These are phyloP conservation scores for Phataginus tetradactyla DNA, from an alignment of 2,797 vertebrate species.

Conservation along the genomic window DNA sequence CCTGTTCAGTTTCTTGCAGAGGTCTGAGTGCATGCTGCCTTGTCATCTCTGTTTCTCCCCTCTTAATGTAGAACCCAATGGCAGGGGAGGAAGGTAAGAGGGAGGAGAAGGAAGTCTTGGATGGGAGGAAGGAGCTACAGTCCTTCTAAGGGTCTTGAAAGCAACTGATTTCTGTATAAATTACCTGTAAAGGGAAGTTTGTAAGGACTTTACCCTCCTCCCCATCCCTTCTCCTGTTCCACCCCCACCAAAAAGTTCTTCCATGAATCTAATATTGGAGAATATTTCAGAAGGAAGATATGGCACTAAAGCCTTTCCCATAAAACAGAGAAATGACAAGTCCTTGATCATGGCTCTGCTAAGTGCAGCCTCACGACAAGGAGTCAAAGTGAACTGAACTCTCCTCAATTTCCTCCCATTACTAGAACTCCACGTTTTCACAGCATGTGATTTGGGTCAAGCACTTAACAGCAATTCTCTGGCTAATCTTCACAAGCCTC, in stretches of 20 bases:
- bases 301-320: background rate
- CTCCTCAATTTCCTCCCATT: background rate
- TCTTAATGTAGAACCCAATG: background rate
- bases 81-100: background rate
- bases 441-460: background rate
- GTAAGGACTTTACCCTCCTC: background rate
- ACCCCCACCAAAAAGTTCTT: background rate
- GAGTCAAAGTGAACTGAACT: background rate
- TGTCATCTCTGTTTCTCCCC: background rate
- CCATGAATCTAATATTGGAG: background rate
- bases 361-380: background rate
- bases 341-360: background rate
- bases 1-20: background rate
- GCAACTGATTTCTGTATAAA: background rate
- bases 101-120: background rate
- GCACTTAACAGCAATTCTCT: background rate
- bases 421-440: background rate
- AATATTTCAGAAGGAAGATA: background rate
- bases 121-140: conserved; percentile 24
- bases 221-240: background rate
- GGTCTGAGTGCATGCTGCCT: conserved; percentile 8
- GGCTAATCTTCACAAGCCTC: background rate
- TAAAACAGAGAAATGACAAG: background rate
- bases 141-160: conserved; percentile 29
- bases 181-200: conserved; percentile 63